These are phyloP conservation scores for Halcyon leucocephala DNA, from an alignment of 2,797 vertebrate species.

Conservation along the genomic window DNA sequence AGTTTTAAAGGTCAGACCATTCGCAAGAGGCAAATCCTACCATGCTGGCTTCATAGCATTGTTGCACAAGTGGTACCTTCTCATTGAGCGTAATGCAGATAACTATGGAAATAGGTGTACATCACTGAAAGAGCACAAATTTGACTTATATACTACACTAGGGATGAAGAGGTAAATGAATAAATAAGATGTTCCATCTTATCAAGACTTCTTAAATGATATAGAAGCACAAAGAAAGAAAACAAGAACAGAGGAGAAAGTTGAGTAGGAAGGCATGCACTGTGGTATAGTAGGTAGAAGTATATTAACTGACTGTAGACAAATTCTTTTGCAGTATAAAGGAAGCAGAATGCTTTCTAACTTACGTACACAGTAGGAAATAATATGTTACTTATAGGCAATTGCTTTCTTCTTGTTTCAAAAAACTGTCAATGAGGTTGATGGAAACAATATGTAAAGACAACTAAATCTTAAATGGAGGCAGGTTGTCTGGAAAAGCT, in stretches of 20 bases:
- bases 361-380: not conserved
- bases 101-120: not conserved
- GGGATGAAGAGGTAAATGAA: not conserved
- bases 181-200: not conserved
- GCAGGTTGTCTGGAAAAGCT: not conserved
- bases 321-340: not conserved
- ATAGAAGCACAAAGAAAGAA: not conserved
- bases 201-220: not conserved
- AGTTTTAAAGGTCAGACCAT: not conserved
- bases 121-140: not conserved
- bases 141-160: not conserved
- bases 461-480: not conserved
- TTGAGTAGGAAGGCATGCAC: not conserved
- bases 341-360: not conserved
- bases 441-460: constrained; percentile 21
- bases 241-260: not conserved
- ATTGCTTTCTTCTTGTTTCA: constrained; percentile 20
- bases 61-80: not conserved
- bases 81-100: not conserved
- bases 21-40: not conserved
- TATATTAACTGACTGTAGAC: not conserved
- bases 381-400: constrained; percentile 10
- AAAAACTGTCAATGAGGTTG: not conserved
- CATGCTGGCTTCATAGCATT: not conserved
- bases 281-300: not conserved